phyloP scores from a whole-genome alignment of 2,797 vertebrate genomes.

The Xenops minutus region DNA sequence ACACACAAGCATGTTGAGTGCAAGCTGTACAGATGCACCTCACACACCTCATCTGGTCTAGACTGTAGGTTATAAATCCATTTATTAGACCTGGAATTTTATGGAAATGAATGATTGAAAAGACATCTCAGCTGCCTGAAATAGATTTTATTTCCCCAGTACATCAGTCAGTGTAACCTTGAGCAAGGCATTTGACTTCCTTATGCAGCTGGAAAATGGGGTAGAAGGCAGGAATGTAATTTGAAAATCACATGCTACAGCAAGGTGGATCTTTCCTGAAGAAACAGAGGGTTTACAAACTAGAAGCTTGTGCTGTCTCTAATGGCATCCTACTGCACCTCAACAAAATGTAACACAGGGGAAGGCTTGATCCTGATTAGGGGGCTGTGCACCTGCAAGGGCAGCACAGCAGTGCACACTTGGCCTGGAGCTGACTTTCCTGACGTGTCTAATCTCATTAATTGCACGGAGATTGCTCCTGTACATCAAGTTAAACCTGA shows the following conservation, averaged over 20 bases:
- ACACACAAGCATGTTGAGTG: fast-evolving
- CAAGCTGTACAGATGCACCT: background rate
- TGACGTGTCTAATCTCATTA: background rate
- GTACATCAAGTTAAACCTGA: background rate
- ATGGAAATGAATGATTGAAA: background rate
- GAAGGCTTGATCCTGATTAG: background rate
- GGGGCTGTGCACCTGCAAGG: background rate
- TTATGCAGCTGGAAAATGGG: background rate
- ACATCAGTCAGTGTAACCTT: background rate
- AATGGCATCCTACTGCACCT: background rate
- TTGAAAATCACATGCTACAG: background rate
- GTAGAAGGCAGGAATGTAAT: background rate
- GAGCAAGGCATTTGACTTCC: background rate
- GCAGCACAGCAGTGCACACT: background rate
- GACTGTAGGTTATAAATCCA: background rate
- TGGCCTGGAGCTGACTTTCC: background rate
- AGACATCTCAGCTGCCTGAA: background rate
- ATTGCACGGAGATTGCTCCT: background rate
- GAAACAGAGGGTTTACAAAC: background rate
- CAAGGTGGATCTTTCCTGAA: background rate
- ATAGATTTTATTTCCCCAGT: background rate
- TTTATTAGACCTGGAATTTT: background rate
- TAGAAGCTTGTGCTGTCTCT: background rate
- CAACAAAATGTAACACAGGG: background rate
- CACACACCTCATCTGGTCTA: background rate